Base-by-base conservation (phyloP, 64 coral and sea anemone species). In the Cladopsammia gracilis region DNA sequence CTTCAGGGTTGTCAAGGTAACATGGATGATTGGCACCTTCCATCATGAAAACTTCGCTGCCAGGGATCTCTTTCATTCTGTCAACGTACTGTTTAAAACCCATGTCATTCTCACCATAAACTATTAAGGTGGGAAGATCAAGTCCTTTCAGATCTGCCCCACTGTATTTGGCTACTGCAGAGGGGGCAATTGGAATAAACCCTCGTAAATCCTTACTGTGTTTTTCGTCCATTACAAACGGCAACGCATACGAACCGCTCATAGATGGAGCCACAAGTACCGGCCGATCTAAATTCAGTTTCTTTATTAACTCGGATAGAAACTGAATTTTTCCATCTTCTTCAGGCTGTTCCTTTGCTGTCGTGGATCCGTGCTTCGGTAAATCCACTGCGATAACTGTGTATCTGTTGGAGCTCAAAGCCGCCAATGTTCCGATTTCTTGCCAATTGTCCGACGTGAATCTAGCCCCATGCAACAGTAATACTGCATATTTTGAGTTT, bases 261-360 rank as follows among this genome's bases (percentile, higher is more conserved):
- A 93, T 93, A 0, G 97, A 98, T 3, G 97, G 97, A n/a, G 73
- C 94, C 22, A 98, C 93, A 4, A 98, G 60, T n/a, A 98, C 87
- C 2, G 80, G 86, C 16, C 89, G 26, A 11, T 57, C 19, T 25
- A 76, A 71, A 18, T 60, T 18, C 5, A 96, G 67, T n/a, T 75
- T 83, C 4, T 75, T 72, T 16, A 98, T 76, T 10, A 98, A 77
- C 6, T 74, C 73, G 8, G 62, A 58, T 11, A 98, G 70, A 87
- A 98, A 90, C 13, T 96, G 66, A 20, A 82, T 61, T 90, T 62
- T 96, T 25, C 60, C 87, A 15, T 89, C 20, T 12, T 71, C 23
- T 10, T 78, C 24, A 15, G 51, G 15, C 18, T 81, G 90, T 42
- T 73, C 57, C 24, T 54, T 57, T 6, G 93, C 50, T 25, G 64